Conservation (phyloP, 2,888 invertebrate species). For the Candidula unifasciata region DNA sequence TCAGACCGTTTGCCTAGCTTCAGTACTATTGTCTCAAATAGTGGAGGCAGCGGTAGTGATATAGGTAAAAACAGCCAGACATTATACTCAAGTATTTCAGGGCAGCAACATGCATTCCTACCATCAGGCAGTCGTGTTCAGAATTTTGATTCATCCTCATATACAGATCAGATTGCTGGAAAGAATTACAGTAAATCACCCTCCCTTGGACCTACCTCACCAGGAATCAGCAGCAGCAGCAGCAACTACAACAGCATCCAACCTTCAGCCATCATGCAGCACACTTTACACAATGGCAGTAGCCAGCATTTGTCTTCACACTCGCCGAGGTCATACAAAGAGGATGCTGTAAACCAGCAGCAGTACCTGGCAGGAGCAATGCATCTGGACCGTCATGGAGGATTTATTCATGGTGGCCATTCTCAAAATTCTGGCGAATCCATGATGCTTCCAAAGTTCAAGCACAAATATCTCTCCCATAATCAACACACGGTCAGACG, state of each 20-base stretch:
- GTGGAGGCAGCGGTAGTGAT: constrained; percentile 47
- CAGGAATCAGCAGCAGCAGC: constrained; percentile 43
- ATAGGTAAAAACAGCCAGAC: constrained; percentile 49
- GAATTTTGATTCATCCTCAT: constrained; percentile 46
- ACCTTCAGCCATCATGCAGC: constrained; percentile 44
- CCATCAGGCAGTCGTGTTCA: constrained; percentile 39
- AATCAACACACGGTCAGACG: constrained; percentile 44
- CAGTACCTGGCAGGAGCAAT: constrained; percentile 35
- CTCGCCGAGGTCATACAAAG: constrained; percentile 50
- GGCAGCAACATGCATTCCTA: constrained; percentile 48
- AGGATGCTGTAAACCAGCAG: constrained; percentile 38
- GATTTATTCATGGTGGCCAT: constrained; percentile 37
- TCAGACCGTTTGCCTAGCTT: constrained; percentile 56
- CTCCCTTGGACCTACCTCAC: constrained; percentile 49
- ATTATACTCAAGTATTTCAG: constrained; percentile 45
- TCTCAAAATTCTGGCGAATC: constrained; percentile 42
- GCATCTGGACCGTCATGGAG: constrained; percentile 39
- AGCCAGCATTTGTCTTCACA: constrained; percentile 41
- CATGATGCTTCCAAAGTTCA: constrained; percentile 51
- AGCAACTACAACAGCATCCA: constrained; percentile 46
- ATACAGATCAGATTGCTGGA: constrained; percentile 39
- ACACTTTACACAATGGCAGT: constrained; percentile 50
- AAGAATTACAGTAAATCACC: constrained; percentile 49
- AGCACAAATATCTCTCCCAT: constrained; percentile 47
- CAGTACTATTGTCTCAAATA: constrained; percentile 52